Conservation (phyloP, 2,888 invertebrate species). For the Osmoderma eremita region DNA sequence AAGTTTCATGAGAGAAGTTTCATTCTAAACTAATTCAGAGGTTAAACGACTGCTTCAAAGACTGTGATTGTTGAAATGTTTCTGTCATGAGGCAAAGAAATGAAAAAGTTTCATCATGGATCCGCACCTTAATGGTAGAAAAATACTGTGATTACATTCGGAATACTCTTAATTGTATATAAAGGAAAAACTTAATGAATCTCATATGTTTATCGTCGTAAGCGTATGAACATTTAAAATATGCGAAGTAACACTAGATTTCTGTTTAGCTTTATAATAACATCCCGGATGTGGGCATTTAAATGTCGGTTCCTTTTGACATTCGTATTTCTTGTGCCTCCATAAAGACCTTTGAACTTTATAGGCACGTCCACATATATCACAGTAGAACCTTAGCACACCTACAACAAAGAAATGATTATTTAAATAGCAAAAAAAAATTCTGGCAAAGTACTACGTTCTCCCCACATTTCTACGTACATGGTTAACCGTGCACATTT, state of each 20-base stretch:
- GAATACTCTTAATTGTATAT: no score
- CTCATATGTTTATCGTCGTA: no score
- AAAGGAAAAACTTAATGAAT: no score
- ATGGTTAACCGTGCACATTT: neutral
- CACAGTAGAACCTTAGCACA: conserved; percentile 35
- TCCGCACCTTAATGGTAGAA: no score
- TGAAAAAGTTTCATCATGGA: no score
- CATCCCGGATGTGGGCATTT: conserved; percentile 36
- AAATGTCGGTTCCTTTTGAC: conserved; percentile 64
- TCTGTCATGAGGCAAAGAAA: no score
- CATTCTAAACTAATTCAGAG: no score
- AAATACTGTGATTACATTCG: no score
- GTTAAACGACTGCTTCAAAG: no score
- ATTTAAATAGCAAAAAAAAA: neutral
- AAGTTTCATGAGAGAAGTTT: no score
- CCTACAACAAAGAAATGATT: conserved; percentile 32
- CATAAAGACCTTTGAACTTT: conserved; percentile 76
- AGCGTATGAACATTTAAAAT: conserved; percentile 30
- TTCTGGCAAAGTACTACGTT: neutral
- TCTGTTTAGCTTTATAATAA: conserved; percentile 43
- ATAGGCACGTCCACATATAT: conserved; percentile 63
- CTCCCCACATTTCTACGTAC: neutral
- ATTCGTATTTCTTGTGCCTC: conserved; percentile 79
- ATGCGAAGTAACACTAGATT: conserved; percentile 39
- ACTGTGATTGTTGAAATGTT: no score